Conservation (phyloP, 2,113 vertebrate genomes). For the Eulacestoma nigropectus region DNA sequence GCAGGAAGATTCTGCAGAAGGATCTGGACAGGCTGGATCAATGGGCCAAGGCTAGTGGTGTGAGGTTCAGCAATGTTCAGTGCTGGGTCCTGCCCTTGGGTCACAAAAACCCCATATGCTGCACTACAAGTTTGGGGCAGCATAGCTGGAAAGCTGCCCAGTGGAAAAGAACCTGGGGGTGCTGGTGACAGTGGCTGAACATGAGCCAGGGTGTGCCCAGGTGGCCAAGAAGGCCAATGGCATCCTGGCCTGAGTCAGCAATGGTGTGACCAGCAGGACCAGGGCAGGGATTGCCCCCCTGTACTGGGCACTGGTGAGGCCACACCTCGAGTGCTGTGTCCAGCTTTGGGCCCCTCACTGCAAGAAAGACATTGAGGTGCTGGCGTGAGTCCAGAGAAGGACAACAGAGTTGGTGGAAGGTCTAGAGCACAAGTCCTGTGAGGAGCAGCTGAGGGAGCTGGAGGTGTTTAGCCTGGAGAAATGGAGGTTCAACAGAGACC, state of each 20-base stretch:
- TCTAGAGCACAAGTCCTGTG: not conserved
- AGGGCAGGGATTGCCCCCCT: not conserved
- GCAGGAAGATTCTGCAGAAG: not conserved
- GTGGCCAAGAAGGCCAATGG: not conserved
- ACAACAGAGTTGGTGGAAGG: accelerated
- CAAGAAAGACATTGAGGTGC: not conserved
- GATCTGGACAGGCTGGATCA: not conserved
- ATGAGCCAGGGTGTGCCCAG: not conserved
- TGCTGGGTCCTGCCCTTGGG: accelerated
- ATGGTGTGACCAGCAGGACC: not conserved
- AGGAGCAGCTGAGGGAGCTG: not conserved
- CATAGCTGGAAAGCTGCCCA: not conserved
- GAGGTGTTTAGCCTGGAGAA: not conserved
- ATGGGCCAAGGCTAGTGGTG: accelerated
- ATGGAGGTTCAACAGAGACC: not conserved
- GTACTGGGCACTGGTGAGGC: not conserved
- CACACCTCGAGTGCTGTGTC: not conserved
- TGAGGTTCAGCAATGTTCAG: not conserved
- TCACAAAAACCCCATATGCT: not conserved
- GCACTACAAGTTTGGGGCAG: not conserved
- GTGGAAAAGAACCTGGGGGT: accelerated
- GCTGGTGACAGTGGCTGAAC: not conserved
- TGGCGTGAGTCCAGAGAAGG: not conserved
- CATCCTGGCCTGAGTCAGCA: not conserved
- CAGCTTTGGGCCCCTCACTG: not conserved